Base-by-base conservation (phyloP, 2,113 vertebrate genomes). In the Crotophaga sulcirostris region DNA sequence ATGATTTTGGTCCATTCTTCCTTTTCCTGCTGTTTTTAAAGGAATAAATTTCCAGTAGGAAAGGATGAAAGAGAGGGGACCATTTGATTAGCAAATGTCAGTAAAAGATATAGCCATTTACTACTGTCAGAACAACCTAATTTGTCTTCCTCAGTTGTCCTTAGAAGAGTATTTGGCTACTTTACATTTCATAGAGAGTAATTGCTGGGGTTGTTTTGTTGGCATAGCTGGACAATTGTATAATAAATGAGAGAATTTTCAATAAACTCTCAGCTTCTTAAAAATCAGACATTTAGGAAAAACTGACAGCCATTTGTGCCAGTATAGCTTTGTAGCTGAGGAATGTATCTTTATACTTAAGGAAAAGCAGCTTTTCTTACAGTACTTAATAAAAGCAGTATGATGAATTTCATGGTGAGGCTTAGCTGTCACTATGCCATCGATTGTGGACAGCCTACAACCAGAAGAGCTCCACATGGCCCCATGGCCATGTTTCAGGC, bases 1-100 rank as follows among this genome's bases (percentile, higher is more conserved):
- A 96, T 59, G 11, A 91, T 69, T 92, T 93, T 85, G 34, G 29
- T 67, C 54, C 8, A 59, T 96, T 93, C 60, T 80, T 83, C 52
- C 9, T 85, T 94, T 91, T 62, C 15, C 38, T 84, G 33, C n/a
- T 82, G 29, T 63, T 94, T 93, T 83, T 77, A 67, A 90, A 84
- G 29, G 40, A 77, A 58, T 44, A 6, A 9, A 33, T 83, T 88
- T 88, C 34, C 74, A 59, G 21, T 19, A 69, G 34, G 59, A 93
- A 91, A 88, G 16, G 42, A 91, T 84, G 54, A 67, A 75, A 82
- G 54, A 75, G 42, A 84, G 19, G 84, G 45, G 36, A 83, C 36
- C 51, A 70, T 76, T 70, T 66, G 44, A 79, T 64, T 85, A 76
- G 12, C 12, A 94, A 89, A 85, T 59, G 19, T 56, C 76, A 49